These are phyloP conservation scores for Tenthredo notha DNA, from an alignment of 2,888 invertebrate genomes.

Conservation along the genomic window DNA sequence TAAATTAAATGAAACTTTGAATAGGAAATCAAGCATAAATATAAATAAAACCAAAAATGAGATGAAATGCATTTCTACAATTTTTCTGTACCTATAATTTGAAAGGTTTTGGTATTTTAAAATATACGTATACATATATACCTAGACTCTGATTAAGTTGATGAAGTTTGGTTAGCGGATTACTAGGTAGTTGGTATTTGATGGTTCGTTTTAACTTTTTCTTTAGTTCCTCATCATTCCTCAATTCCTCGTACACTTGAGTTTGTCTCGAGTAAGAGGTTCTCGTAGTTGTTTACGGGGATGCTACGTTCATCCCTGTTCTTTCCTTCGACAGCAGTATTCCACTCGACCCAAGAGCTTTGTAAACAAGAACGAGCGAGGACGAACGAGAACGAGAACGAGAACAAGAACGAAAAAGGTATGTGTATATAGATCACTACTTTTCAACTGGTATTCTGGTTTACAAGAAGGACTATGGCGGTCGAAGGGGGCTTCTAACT, in stretches of 20 bases:
- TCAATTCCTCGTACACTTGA: constrained; percentile 22
- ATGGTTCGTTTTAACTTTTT: background rate
- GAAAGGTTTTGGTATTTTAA: background rate
- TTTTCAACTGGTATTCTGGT: constrained; percentile 34
- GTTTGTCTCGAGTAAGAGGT: constrained; percentile 11
- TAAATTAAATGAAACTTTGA: background rate
- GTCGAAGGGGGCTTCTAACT: constrained; percentile 35
- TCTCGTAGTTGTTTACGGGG: constrained; percentile 40
- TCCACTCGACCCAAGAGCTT: constrained; percentile 47
- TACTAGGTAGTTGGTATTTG: background rate
- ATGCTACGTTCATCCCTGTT: constrained; percentile 35
- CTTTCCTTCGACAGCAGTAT: constrained; percentile 33
- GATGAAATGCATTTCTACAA: background rate
- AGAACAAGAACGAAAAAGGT: constrained; percentile 9
- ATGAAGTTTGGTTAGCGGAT: background rate
- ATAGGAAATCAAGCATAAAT: background rate
- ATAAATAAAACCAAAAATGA: background rate
- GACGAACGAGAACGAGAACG: constrained; percentile 3
- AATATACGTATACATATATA: too few relatives aligned
- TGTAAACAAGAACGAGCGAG: constrained; percentile 37
- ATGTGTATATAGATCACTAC: constrained; percentile 21
- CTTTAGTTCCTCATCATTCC: background rate
- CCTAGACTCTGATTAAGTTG: background rate
- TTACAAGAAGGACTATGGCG: constrained; percentile 33
- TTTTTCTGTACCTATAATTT: background rate